These are phyloP conservation scores for Sebastes schlegelii DNA, from an alignment of 2,113 vertebrate species.

Conservation along the genomic window DNA sequence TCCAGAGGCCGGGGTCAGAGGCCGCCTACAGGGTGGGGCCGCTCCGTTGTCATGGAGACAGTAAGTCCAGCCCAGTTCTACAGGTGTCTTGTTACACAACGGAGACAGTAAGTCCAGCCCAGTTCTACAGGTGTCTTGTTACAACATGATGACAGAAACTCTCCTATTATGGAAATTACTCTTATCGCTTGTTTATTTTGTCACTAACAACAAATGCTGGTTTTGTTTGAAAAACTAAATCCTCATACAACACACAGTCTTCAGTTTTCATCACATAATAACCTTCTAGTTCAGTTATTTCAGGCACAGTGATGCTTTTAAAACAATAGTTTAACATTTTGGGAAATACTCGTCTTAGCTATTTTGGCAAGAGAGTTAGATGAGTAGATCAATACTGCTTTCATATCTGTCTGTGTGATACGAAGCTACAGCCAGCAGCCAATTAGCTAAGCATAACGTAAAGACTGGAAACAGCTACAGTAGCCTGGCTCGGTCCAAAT, in stretches of 20 bases:
- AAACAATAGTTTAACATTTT: not conserved
- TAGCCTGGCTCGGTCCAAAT: not conserved
- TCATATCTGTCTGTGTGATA: not conserved
- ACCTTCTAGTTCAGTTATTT: not conserved
- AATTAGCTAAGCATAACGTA: not conserved
- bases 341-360: not conserved
- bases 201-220: not conserved
- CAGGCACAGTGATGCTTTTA: not conserved
- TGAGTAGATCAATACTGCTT: too few species aligned
- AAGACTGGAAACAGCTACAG: not conserved
- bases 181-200: not conserved
- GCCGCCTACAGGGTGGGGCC: constrained; percentile 92
- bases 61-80: constrained; percentile 84
- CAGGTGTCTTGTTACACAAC: not conserved
- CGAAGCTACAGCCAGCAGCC: not conserved
- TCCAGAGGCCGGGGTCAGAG: constrained; percentile 89
- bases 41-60: constrained; percentile 91
- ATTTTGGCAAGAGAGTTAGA: not conserved
- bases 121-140: not conserved
- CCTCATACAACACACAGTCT: not conserved
- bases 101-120: constrained; percentile 92
- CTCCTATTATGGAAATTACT: not conserved
- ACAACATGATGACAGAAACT: not conserved
- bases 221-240: not conserved
- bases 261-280: not conserved